These are phyloP conservation scores for Istiophorus platypterus DNA, from an alignment of 2,113 vertebrate species.

Conservation along the genomic window DNA sequence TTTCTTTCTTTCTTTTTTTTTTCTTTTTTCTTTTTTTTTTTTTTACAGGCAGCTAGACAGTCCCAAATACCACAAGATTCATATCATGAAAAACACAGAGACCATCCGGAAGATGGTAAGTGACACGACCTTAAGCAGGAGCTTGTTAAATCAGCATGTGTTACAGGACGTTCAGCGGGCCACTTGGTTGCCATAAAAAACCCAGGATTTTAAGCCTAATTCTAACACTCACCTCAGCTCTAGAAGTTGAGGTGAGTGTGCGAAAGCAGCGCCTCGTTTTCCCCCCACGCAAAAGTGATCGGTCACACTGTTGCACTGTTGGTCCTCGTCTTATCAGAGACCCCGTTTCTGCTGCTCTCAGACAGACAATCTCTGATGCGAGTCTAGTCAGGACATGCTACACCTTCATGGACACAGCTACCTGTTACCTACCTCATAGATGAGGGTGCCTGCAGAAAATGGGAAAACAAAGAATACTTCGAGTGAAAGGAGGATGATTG, in stretches of 20 bases:
- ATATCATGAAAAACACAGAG: slow-evolving; percentile 97
- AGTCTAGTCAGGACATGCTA: slow-evolving; percentile 65
- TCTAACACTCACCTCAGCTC: too few relatives aligned
- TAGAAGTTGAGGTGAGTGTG: slow-evolving; percentile 20
- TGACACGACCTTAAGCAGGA: slow-evolving; percentile 41
- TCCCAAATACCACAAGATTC: slow-evolving; percentile 90
- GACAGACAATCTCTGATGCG: slow-evolving; percentile 51
- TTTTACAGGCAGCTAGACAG: slow-evolving; percentile 90
- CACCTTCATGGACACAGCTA: slow-evolving; percentile 50
- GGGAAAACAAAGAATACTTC: slow-evolving; percentile 9
- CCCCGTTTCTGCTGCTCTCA: slow-evolving; percentile 48
- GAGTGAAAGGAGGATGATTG: neutral
- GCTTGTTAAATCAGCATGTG: slow-evolving; percentile 32
- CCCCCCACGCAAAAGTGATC: slow-evolving; percentile 35
- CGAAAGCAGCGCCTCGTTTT: neutral
- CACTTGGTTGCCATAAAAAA: slow-evolving; percentile 13
- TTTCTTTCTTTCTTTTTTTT: slow-evolving; percentile 18
- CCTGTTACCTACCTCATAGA: slow-evolving; percentile 62
- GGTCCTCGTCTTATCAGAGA: slow-evolving; percentile 49
- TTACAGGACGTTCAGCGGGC: slow-evolving; percentile 16
- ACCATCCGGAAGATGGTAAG: slow-evolving; percentile 95
- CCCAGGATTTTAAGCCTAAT: slow-evolving; percentile 11
- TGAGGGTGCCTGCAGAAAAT: slow-evolving; percentile 65
- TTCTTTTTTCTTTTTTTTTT: slow-evolving; percentile 3
- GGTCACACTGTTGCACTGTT: slow-evolving; percentile 47